Evolutionary conservation across 1,140 invertebrate species (phyloP).

Genomic region (Aradophagus sp.): DNA sequence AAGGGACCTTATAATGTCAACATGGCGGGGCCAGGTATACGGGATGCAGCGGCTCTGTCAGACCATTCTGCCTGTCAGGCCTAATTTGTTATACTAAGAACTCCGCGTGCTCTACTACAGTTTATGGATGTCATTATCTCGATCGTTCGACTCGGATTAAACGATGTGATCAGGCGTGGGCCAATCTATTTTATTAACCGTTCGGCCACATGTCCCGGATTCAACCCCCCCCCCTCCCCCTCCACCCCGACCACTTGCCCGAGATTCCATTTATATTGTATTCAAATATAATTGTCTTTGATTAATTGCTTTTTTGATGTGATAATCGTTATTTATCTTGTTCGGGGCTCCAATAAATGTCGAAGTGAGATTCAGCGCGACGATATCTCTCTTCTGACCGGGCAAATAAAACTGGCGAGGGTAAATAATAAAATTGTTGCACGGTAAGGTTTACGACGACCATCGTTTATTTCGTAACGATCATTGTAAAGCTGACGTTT

Average conservation of each 20-base stretch:
- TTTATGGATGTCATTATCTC: slow-evolving; percentile 70
- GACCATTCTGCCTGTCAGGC: slow-evolving; percentile 67
- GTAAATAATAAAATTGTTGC: too few relatives aligned
- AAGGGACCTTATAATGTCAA: slow-evolving; percentile 57
- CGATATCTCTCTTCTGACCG: neutral
- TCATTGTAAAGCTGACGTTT: neutral
- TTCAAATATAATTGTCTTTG: slow-evolving; percentile 27
- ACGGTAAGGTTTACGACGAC: neutral
- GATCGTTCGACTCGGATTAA: slow-evolving; percentile 66
- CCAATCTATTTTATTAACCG: slow-evolving; percentile 62
- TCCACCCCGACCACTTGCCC: too few relatives aligned
- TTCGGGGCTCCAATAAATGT: slow-evolving; percentile 7
- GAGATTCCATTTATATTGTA: slow-evolving; percentile 27
- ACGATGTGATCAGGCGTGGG: slow-evolving; percentile 65
- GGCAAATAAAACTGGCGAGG: too few relatives aligned
- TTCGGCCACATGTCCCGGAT: slow-evolving; percentile 49
- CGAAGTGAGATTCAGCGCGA: neutral
- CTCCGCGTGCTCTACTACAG: slow-evolving; percentile 59
- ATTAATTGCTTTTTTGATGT: slow-evolving; percentile 20
- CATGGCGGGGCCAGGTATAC: slow-evolving; percentile 61
- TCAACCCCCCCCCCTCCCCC: slow-evolving; percentile 21
- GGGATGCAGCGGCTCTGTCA: slow-evolving; percentile 58
- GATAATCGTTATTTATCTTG: slow-evolving; percentile 17
- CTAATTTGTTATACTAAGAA: slow-evolving; percentile 63
- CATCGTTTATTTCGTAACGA: neutral